Conservation (phyloP, 1,140 invertebrate species). For the Cylas formicarius region DNA sequence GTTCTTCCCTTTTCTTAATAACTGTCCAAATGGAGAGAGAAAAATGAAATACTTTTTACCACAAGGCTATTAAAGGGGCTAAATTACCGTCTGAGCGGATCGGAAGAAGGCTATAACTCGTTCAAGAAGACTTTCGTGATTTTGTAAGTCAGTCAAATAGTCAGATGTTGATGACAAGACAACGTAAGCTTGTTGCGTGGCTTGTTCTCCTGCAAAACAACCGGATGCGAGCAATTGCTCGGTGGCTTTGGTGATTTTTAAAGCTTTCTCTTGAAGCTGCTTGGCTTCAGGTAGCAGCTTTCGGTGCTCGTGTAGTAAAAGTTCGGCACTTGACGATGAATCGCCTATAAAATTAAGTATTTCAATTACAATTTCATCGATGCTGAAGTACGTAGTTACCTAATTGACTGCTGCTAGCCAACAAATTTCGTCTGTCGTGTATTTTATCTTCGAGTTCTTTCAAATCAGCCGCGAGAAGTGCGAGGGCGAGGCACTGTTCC, state of each 20-base stretch:
- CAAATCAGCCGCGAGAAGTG: conserved; percentile 65
- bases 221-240: conserved; percentile 65
- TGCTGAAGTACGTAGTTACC: conserved; percentile 24
- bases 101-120: conserved; percentile 69
- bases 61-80: neutral
- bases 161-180: conserved; percentile 67
- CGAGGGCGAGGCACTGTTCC: conserved; percentile 71
- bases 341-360: conserved; percentile 47
- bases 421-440: conserved; percentile 43
- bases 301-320: conserved; percentile 60
- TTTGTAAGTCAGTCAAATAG: conserved; percentile 65
- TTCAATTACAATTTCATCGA: conserved; percentile 1
- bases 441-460: conserved; percentile 58
- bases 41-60: neutral
- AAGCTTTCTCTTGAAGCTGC: conserved; percentile 66
- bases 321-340: conserved; percentile 61
- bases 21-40: neutral
- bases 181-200: conserved; percentile 61
- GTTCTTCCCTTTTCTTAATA: neutral
- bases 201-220: conserved; percentile 63
- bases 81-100: conserved; percentile 57
- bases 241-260: conserved; percentile 71
- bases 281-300: conserved; percentile 67
- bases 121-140: conserved; percentile 58
- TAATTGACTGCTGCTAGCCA: conserved; percentile 47